Percentiles rank a stretch among this genome's conserved stretches.
These are phyloP conservation scores for Carposina sasakii DNA, from an alignment of 1,140 invertebrate genomes.

Conservation along the genomic window DNA sequence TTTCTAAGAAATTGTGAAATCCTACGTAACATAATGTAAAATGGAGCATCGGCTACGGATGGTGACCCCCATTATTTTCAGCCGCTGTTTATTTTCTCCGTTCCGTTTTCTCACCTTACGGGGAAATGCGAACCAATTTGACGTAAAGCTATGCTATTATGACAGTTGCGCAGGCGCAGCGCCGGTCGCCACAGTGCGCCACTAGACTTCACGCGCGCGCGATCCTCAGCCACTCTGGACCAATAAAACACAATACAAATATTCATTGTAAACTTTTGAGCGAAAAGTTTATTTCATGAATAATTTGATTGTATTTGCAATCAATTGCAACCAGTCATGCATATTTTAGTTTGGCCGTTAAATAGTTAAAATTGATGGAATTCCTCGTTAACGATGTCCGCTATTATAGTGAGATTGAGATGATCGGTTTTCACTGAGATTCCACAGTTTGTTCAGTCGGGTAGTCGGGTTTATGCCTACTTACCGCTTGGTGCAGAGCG, in stretches of 20 bases:
- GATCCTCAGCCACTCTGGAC: background rate
- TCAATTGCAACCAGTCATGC: slow-evolving; percentile 23
- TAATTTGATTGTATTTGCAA: slow-evolving; percentile 10
- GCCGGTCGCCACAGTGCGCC: slow-evolving; percentile 29
- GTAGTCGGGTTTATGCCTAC: slow-evolving; percentile 34
- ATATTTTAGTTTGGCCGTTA: too few relatives aligned
- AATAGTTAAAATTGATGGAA: slow-evolving; percentile 24
- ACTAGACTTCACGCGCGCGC: slow-evolving; percentile 31
- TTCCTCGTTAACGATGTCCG: slow-evolving; percentile 31
- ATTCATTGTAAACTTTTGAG: slow-evolving; percentile 54
- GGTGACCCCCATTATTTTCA: slow-evolving; percentile 52
- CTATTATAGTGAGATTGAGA: slow-evolving; percentile 30
- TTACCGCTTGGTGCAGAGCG: slow-evolving; percentile 32
- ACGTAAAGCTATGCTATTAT: slow-evolving; percentile 49
- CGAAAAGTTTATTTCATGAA: slow-evolving; percentile 55
- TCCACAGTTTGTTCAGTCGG: slow-evolving; percentile 19
- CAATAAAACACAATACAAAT: slow-evolving; percentile 2
- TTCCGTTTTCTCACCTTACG: slow-evolving; percentile 61
- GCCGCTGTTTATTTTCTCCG: slow-evolving; percentile 51
- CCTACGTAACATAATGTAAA: too few relatives aligned
- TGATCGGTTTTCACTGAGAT: slow-evolving; percentile 37
- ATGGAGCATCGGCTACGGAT: slow-evolving; percentile 27
- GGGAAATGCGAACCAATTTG: slow-evolving; percentile 61
- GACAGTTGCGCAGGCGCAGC: slow-evolving; percentile 22
- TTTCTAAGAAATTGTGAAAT: too few relatives aligned